Conservation (phyloP, 1,140 invertebrate genomes). For the Dendroctonus valens region DNA sequence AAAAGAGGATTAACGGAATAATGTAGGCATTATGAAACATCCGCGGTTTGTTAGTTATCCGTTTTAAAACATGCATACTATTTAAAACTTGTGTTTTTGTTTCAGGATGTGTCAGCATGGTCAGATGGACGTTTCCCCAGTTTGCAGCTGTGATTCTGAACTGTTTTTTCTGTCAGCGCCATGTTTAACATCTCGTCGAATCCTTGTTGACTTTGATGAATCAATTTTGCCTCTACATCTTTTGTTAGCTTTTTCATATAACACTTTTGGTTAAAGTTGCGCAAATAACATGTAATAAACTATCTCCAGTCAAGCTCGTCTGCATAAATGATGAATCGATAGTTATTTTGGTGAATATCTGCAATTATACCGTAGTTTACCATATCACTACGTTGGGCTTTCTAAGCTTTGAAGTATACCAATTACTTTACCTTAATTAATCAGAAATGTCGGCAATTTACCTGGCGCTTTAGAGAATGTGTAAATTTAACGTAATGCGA, state of each 20-base stretch:
- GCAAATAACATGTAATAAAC: too few relatives aligned
- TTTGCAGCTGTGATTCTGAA: conserved; percentile 44
- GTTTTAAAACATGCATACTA: neutral
- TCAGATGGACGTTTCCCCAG: conserved; percentile 43
- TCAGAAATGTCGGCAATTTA: neutral
- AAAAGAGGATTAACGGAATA: too few relatives aligned
- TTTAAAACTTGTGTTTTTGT: conserved; percentile 41
- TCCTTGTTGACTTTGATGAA: conserved; percentile 22
- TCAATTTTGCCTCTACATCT: neutral
- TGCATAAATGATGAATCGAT: too few relatives aligned
- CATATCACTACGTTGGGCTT: neutral
- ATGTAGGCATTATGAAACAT: too few relatives aligned
- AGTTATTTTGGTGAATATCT: too few relatives aligned
- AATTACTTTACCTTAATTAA: neutral
- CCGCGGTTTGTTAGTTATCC: too few relatives aligned
- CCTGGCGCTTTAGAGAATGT: neutral
- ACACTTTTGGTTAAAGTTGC: too few relatives aligned
- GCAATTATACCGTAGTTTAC: too few relatives aligned
- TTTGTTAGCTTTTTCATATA: too few relatives aligned
- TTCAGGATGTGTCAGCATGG: conserved; percentile 46
- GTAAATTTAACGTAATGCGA: neutral
- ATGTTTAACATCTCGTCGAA: conserved; percentile 25
- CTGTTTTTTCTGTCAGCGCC: conserved; percentile 38
- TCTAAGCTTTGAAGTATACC: neutral
- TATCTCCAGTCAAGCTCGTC: too few relatives aligned